Base-by-base conservation (phyloP, 2,888 invertebrate genomes). In the Agrotis puta region DNA sequence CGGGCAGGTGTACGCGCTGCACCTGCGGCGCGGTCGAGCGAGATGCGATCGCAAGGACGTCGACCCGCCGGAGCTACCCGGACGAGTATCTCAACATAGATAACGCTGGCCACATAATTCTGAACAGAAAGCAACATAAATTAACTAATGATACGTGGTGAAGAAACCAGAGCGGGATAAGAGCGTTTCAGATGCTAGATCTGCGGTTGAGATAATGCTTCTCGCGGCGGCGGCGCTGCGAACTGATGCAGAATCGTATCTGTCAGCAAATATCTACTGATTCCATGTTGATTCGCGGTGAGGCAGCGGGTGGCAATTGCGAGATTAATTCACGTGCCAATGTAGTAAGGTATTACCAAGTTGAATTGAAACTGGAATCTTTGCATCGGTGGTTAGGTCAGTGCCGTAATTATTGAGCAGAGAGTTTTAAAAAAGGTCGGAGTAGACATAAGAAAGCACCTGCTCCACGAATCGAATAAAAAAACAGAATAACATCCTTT, bases 21-120 rank as follows among this genome's bases (percentile, higher is more conserved):
- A 96, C 96, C 96, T 95, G 96, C 95, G 92, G 90, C 90, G 92
- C 92, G 94, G 92, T 92, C 93, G 90, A 91, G 89, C 92, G 94
- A 94, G 95, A 95, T 94, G 93, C 89, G 93, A 92, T 92, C 92
- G 90, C 88, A 90, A 92, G 94, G 93, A 94, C 95, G 93, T 89
- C 95, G 95, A 95, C 95, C 90, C 91, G 86, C 27, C 56, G 56
- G 56, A 50, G 57, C 79, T 75, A 78, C 88, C 85, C 89, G 88
- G 88, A 90, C 91, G 87, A 90, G 90, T 89, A 91, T 92, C 92
- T 89, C 88, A 81, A 84, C 88, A 87, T 88, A 93, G 93, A 93
- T 92, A 92, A 91, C 90, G 86, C 90, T 87, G 86, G 91, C 90
- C 90, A 89, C 89, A 93, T 94, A 92, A 92, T 91, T 94, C 92